A percentile compares a stretch with the other conserved stretches of the same genome.
Conservation (phyloP, 2,113 vertebrate species). For the Hypocryptadius cinnamomeus region DNA sequence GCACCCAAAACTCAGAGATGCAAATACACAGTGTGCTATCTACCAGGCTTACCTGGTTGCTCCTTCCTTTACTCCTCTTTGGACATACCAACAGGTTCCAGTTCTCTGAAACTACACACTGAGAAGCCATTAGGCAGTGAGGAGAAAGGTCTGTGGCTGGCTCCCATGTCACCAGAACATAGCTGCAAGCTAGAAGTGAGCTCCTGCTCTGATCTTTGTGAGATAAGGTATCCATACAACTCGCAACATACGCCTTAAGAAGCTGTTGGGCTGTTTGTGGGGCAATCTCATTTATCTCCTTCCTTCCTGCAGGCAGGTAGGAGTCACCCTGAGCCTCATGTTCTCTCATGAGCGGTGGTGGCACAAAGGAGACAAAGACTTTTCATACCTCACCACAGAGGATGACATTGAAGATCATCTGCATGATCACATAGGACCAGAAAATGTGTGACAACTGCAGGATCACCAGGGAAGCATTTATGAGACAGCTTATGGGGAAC, state of each 20-base stretch:
- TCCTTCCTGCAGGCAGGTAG: background rate
- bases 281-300: background rate
- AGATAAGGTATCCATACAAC: background rate
- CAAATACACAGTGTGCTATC: background rate
- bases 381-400: constrained; percentile 66
- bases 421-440: constrained; percentile 78
- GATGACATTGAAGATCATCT: constrained; percentile 72
- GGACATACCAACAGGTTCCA: background rate
- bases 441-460: constrained; percentile 78
- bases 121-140: background rate
- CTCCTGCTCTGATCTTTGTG: background rate
- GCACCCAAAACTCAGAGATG: background rate
- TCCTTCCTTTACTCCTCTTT: background rate
- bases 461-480: constrained; percentile 71
- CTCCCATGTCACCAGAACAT: background rate
- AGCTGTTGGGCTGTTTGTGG: background rate
- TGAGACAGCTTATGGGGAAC: constrained; percentile 73
- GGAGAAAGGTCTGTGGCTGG: background rate
- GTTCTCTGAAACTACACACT: background rate
- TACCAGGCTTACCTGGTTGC: background rate
- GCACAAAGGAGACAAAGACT: background rate
- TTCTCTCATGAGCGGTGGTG: background rate
- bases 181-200: background rate
- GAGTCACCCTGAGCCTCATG: background rate
- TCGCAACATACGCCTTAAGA: background rate